Evolutionary conservation across 1,140 invertebrate species (phyloP).

Genomic region (Apis laboriosa): DNA sequence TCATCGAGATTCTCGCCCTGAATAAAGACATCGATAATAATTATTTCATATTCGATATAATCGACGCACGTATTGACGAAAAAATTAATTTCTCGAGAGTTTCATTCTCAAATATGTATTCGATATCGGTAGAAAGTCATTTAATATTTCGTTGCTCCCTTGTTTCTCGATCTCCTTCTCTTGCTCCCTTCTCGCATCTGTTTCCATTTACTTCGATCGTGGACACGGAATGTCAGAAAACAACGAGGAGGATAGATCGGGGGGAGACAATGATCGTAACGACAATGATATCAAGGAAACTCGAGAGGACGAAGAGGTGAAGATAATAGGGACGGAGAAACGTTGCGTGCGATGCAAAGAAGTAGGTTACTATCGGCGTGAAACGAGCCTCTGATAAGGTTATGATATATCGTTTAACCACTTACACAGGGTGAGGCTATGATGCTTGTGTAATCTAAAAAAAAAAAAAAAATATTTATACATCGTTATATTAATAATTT

Average conservation of each 20-base stretch:
- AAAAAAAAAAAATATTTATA: no score
- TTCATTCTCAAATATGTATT: no score
- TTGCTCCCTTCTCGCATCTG: background rate
- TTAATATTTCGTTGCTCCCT: background rate
- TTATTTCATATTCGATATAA: no score
- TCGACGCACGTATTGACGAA: no score
- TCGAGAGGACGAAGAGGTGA: slow-evolving; percentile 10
- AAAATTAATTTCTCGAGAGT: no score
- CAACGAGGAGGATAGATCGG: no score
- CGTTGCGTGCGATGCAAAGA: slow-evolving; percentile 28
- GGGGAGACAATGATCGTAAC: background rate
- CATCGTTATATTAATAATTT: no score
- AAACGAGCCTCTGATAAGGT: slow-evolving; percentile 26
- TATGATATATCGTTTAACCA: background rate
- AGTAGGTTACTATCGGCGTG: slow-evolving; percentile 25
- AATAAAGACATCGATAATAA: no score
- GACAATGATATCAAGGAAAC: background rate
- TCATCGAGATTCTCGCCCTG: no score
- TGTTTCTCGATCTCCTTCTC: slow-evolving; percentile 4
- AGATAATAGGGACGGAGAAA: slow-evolving; percentile 31
- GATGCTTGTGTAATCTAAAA: no score
- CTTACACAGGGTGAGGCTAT: no score
- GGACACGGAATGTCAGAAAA: background rate
- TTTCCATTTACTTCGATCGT: background rate
- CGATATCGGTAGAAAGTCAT: no score